Base-by-base conservation (phyloP, 2,113 vertebrate genomes). In the Erythrocercus mccallii region DNA sequence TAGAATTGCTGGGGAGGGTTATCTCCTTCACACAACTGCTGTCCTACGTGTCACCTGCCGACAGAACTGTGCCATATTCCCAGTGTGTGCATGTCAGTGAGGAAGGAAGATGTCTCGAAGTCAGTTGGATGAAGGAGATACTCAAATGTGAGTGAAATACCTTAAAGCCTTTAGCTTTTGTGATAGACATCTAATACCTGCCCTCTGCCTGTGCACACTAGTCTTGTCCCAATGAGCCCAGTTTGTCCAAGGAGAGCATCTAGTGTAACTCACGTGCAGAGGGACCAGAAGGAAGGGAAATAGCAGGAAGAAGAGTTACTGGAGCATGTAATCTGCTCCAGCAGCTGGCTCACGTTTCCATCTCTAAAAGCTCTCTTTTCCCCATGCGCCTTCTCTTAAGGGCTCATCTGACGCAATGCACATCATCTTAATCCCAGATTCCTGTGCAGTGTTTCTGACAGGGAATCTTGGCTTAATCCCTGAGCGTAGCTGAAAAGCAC, bases 301-400 rank as follows among this genome's bases (percentile, higher is more conserved):
- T 6, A 57, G 47, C 88, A 74, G 68, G 82, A 7, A 58, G 68
- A 76, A 18, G 30, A 66, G 56, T 90, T 93, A 88, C 51, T 92
- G 80, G 96, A 70, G 94, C 88, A 5, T 88, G 88, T 88, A 83
- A 94, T 66, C 2, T 3, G 35, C 79, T 82, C 38, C 42, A 83
- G 82, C 88, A 92, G 86, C 92, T 74, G 68, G 66, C 79, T 93
- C 47, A 68, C 51, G 4, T 61, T 76, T 51, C 30, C 53, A 11
- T 54, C 53, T 79, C 90, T 61, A 35, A 80, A 80, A 95, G 82
- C 82, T 86, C 8, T 66, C 88, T 66, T 64, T 69, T 35, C 58
- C 57, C 66, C 2, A 1, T 1, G 2, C 2, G 0, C 0, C 0
- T 58, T 85, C 65, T 77, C 68, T 28, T 2, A 8, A 12, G 13